Evolutionary conservation across 2,797 vertebrate species (phyloP).

Genomic region (Pangasius macronema): DNA sequence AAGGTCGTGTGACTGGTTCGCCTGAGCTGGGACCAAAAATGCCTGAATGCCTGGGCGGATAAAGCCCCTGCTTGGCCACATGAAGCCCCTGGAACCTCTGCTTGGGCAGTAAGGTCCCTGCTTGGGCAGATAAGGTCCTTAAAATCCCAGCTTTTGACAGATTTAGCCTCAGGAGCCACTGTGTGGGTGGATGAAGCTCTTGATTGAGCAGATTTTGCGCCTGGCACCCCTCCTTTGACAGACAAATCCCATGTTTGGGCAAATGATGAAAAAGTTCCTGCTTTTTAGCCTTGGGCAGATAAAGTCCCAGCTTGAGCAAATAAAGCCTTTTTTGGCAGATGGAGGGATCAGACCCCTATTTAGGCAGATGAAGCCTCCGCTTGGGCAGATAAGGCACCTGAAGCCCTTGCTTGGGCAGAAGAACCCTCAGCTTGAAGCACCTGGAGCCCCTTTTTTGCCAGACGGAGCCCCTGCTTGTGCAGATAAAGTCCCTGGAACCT

Average conservation of each 20-base stretch:
- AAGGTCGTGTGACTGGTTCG: too few relatives aligned
- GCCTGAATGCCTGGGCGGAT: neutral
- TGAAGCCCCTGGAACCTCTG: neutral
- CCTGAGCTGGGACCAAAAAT: neutral
- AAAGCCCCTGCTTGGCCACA: neutral
- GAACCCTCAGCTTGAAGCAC: neutral
- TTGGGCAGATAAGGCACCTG: neutral
- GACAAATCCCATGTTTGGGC: too few relatives aligned
- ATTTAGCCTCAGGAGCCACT: too few relatives aligned
- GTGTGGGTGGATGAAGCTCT: too few relatives aligned
- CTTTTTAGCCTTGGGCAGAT: neutral
- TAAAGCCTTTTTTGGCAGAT: neutral
- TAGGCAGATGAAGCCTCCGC: neutral
- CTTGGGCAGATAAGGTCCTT: neutral
- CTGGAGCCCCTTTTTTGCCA: neutral
- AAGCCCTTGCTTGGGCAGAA: neutral
- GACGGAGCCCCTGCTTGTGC: too few relatives aligned
- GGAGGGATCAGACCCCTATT: too few relatives aligned
- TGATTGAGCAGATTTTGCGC: too few relatives aligned
- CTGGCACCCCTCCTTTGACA: too few relatives aligned
- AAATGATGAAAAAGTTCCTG: too few relatives aligned
- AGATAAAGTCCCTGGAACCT: neutral
- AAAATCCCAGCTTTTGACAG: too few relatives aligned
- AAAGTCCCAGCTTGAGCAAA: neutral
- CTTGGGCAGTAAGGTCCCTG: neutral